phyloP scores from a whole-genome alignment of 2,888 invertebrate genomes.

The Philereme transversata region DNA sequence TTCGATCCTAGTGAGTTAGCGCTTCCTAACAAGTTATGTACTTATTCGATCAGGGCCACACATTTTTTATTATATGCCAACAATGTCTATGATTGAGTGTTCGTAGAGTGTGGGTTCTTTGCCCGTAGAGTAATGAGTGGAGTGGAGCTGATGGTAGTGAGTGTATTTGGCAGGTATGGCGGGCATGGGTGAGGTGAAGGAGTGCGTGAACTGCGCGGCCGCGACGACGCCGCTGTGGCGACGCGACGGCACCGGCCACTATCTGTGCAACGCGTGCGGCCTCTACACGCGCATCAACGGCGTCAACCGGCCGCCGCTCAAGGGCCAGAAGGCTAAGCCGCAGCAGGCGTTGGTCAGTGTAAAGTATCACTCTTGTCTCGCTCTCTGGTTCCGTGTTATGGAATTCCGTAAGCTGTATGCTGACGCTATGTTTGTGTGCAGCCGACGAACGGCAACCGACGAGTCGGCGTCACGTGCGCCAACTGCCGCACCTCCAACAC shows the following conservation, averaged over 20 bases:
- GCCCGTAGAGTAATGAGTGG: too few species aligned
- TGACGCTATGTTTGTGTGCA: slow-evolving; percentile 35
- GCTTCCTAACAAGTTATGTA: too few species aligned
- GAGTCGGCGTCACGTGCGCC: slow-evolving; percentile 94
- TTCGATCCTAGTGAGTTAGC: slow-evolving; percentile 74
- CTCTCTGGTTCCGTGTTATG: background rate
- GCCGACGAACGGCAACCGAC: slow-evolving; percentile 85
- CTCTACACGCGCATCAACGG: slow-evolving; percentile 91
- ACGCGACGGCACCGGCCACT: slow-evolving; percentile 99
- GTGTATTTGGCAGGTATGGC: slow-evolving; percentile 58
- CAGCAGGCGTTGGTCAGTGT: slow-evolving; percentile 79
- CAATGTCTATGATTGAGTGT: too few species aligned
- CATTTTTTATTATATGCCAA: too few species aligned
- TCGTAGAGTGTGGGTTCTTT: too few species aligned
- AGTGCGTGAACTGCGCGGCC: slow-evolving; percentile 98
- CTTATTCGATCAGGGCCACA: too few species aligned
- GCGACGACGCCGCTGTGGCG: slow-evolving; percentile 98
- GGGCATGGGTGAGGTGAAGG: slow-evolving; percentile 86
- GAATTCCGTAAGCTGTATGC: background rate
- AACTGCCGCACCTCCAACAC: slow-evolving; percentile 97
- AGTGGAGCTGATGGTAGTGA: background rate
- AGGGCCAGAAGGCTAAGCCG: slow-evolving; percentile 87
- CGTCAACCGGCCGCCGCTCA: slow-evolving; percentile 89
- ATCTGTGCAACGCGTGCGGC: slow-evolving; percentile 99
- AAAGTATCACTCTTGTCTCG: slow-evolving; percentile 21